Evolutionary conservation across 2,113 vertebrate genomes (phyloP), one percentile per base, ranked within the genome.

Genomic region (Nematolebias whitei): DNA sequence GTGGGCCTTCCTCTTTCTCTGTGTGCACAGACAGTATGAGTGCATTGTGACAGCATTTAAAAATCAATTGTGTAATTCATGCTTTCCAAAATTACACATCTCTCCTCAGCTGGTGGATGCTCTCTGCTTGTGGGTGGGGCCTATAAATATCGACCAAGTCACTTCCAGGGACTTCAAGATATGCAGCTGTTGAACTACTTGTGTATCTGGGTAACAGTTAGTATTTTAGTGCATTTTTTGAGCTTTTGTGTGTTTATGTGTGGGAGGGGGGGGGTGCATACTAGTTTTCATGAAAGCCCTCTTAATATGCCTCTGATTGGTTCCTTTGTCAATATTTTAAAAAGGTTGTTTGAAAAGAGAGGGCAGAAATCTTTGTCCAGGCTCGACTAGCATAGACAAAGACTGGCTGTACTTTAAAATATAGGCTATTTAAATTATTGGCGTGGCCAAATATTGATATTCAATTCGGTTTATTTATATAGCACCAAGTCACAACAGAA

Each of bases 151-250:
- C 39, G 29, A 13, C 12, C 12, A n/a, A 43, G 15, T 79, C 72
- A 54, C 66, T 68, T 77, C 48, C 53, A 24, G 79, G 63, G 65
- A 66, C 9, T 2, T 5, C n/a, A 54, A 38, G 67, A 51, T 66
- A 71, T 58, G 59, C 84, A 86, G 71, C 81, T 85, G 84, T 52
- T 53, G 49, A 47, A 8, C 80, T 41, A 38, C 44, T 9, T 64
- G 51, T 23, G 52, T 76, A 76, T 74, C 62, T 84, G 80, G 55
- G 73, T 79, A 63, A n/a, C 65, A 22, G 60, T 63, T 63, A 74
- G 74, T 75, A 19, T 64, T 72, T 71, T 41, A 35, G 52, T 66
- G 64, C 22, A 1, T 35, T 4, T 45, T 23, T 60, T 64, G 45
- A 3, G 49, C 3, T 16, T 15, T 15, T 60, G 10, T 29, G 57